Conservation (phyloP, 1,140 invertebrate genomes). For the Saccostrea echinata region DNA sequence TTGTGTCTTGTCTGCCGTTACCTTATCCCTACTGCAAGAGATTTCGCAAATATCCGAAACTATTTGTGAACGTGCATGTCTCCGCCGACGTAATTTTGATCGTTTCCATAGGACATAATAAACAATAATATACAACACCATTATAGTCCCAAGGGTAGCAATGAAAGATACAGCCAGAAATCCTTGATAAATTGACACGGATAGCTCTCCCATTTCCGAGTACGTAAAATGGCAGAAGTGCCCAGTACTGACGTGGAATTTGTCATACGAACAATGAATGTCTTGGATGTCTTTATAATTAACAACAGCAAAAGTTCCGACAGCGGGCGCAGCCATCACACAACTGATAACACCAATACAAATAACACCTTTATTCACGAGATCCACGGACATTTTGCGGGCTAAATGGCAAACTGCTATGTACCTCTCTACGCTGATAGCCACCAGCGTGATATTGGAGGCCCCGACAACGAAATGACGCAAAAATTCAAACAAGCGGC, state of each 20-base stretch:
- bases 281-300: constrained; percentile 52
- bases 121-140: constrained; percentile 68
- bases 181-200: constrained; percentile 63
- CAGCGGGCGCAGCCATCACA: constrained; percentile 62
- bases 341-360: constrained; percentile 62
- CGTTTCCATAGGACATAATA: constrained; percentile 68
- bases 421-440: constrained; percentile 70
- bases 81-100: constrained; percentile 58
- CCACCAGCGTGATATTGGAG: constrained; percentile 69
- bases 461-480: constrained; percentile 65
- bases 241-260: constrained; percentile 29
- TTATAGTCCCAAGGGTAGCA: constrained; percentile 61
- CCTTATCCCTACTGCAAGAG: constrained; percentile 3
- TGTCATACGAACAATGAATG: constrained; percentile 60
- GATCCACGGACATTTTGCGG: constrained; percentile 57
- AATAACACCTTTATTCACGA: constrained; percentile 65
- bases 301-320: constrained; percentile 69
- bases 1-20: not conserved
- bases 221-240: constrained; percentile 71
- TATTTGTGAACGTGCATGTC: not conserved
- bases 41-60: constrained; percentile 29
- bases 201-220: constrained; percentile 58
- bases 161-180: constrained; percentile 63
- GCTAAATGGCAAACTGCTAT: constrained; percentile 65
- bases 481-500: constrained; percentile 66